Conservation (phyloP, 2,113 vertebrate species). For the Percina caprodes region DNA sequence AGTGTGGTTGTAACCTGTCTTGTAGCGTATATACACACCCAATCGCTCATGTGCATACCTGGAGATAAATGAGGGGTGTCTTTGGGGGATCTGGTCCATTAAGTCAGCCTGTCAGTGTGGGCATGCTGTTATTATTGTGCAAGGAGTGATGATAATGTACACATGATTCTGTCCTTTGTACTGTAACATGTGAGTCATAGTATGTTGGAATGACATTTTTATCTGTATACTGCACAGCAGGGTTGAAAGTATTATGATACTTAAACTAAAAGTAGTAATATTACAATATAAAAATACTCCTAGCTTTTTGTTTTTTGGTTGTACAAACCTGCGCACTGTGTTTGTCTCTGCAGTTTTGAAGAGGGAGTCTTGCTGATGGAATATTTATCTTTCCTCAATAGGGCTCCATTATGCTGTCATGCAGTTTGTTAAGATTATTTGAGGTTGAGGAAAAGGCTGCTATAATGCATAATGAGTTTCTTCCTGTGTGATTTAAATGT, state of each 20-base stretch:
- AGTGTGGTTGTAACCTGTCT: neutral
- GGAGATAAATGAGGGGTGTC: conserved; percentile 47
- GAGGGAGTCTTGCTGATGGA: conserved; percentile 37
- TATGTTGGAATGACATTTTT: neutral
- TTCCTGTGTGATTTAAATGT: conserved; percentile 70
- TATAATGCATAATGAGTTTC: conserved; percentile 74
- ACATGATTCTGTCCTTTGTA: conserved; percentile 2
- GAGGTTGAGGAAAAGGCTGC: conserved; percentile 63
- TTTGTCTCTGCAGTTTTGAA: conserved; percentile 47
- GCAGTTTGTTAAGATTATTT: conserved; percentile 72
- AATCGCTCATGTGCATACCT: neutral
- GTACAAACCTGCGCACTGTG: neutral
- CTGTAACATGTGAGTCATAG: conserved; percentile 5
- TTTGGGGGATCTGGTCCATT: conserved; percentile 36
- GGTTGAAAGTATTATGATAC: neutral
- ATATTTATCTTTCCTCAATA: conserved; percentile 68
- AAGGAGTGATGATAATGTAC: conserved; percentile 14
- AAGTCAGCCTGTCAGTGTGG: conserved; percentile 38
- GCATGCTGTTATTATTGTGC: conserved; percentile 33
- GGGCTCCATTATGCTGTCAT: conserved; percentile 69
- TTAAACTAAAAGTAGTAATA: neutral
- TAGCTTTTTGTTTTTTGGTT: conserved; percentile 19
- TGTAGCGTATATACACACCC: neutral
- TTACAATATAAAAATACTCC: neutral
- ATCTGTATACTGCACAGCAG: neutral